Percentiles rank a stretch among this genome's conserved stretches.
These are phyloP conservation scores for Xerus rutilus DNA, from an alignment of 2,797 vertebrate genomes.

Conservation along the genomic window DNA sequence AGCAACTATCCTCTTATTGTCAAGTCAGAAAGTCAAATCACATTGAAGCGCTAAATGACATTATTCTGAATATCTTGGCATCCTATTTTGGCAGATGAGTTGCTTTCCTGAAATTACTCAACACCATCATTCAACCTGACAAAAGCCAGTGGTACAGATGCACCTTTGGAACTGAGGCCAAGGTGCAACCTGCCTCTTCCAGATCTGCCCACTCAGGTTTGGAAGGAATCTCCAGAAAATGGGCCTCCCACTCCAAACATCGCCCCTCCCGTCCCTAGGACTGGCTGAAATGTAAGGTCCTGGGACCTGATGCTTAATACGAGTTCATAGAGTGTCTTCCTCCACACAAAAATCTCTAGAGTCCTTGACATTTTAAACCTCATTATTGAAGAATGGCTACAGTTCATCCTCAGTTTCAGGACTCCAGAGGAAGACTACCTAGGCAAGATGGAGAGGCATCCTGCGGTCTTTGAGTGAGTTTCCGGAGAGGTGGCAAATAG, in stretches of 20 bases:
- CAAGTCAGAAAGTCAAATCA: constrained; percentile 38
- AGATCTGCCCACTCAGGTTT: background rate
- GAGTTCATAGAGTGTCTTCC: background rate
- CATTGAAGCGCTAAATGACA: background rate
- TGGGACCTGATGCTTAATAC: background rate
- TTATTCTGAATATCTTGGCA: constrained; percentile 54
- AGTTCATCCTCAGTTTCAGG: background rate
- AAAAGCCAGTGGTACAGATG: constrained; percentile 63
- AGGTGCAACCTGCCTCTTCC: background rate
- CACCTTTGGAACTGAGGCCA: constrained; percentile 54
- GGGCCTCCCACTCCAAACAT: background rate
- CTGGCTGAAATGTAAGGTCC: background rate
- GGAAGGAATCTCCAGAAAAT: background rate
- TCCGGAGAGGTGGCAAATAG: background rate
- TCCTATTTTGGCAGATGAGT: constrained; percentile 63
- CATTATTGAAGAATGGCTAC: background rate
- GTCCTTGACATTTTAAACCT: background rate
- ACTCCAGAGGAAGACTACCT: background rate
- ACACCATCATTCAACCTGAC: background rate
- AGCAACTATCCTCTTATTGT: constrained; percentile 1
- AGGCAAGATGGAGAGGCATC: background rate
- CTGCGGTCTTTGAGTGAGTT: background rate
- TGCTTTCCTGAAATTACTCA: constrained; percentile 57
- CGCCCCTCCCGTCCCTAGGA: background rate
- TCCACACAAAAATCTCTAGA: background rate